Evolutionary conservation across 2,113 vertebrate genomes (phyloP).

Genomic region (Mastomys coucha): DNA sequence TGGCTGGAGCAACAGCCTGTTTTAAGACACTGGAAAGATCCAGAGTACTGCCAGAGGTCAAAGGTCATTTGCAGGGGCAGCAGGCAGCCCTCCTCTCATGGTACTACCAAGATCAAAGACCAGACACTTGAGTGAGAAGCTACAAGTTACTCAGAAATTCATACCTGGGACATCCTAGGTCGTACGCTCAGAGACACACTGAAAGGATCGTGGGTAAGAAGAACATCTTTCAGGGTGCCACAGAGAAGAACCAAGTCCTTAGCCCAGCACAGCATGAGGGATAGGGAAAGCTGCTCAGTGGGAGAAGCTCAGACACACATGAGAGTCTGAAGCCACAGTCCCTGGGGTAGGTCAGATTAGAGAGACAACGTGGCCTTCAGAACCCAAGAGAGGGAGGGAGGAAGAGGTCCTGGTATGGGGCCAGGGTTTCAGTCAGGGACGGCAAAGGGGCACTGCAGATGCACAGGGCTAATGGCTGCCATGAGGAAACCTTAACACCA

Average conservation of each 20-base stretch:
- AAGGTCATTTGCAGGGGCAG: background rate
- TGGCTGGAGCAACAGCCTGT: accelerated
- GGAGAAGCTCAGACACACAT: accelerated
- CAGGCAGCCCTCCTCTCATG: too few species aligned
- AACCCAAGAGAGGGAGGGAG: accelerated
- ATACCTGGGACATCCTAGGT: background rate
- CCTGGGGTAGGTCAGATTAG: accelerated
- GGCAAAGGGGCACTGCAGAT: background rate
- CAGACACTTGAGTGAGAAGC: background rate
- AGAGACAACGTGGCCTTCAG: background rate
- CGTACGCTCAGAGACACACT: background rate
- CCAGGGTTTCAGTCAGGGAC: background rate
- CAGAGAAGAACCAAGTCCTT: too few species aligned
- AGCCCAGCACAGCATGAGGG: accelerated
- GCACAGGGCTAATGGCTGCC: accelerated
- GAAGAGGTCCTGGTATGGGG: accelerated
- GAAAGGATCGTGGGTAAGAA: accelerated
- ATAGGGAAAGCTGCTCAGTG: accelerated
- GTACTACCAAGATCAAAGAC: background rate
- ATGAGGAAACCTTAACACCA: accelerated
- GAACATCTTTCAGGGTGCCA: background rate
- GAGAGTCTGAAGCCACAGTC: accelerated
- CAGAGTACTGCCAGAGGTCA: background rate
- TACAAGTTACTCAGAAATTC: accelerated
- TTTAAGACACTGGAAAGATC: background rate